Conservation (phyloP, 2,797 vertebrate genomes). For the Picus viridis region DNA sequence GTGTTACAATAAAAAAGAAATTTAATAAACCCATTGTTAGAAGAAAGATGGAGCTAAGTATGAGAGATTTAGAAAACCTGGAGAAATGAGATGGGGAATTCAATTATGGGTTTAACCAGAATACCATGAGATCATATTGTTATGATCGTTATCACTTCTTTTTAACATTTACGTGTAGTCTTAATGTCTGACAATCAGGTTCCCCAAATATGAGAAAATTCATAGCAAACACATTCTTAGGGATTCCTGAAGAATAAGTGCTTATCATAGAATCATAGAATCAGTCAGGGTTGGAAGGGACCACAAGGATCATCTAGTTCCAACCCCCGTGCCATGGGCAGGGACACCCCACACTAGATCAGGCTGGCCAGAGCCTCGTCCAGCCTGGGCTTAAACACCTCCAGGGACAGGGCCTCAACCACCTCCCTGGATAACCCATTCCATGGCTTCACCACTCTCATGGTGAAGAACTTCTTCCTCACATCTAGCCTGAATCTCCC, state of each 20-base stretch:
- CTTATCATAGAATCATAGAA: too few relatives aligned
- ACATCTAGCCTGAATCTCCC: too few relatives aligned
- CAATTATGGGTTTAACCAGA: not conserved
- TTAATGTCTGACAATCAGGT: not conserved
- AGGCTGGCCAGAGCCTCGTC: too few relatives aligned
- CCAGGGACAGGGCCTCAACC: too few relatives aligned
- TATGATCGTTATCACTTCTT: not conserved
- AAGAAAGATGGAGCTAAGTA: not conserved
- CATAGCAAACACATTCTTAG: not conserved
- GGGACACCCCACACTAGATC: too few relatives aligned
- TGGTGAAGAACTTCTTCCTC: too few relatives aligned
- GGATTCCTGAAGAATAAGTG: not conserved
- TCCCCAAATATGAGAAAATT: not conserved
- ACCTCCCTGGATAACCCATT: too few relatives aligned
- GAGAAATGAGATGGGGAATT: not conserved
- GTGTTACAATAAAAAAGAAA: not conserved
- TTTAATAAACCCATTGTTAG: not conserved
- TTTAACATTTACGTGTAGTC: not conserved
- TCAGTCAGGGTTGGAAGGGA: too few relatives aligned
- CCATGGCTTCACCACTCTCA: too few relatives aligned
- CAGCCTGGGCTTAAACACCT: too few relatives aligned
- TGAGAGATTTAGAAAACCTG: not conserved
- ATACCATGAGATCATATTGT: not conserved
- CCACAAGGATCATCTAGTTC: too few relatives aligned
- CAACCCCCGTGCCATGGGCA: too few relatives aligned